Evolutionary conservation across 2,113 vertebrate genomes (phyloP), one percentile per base, ranked within the genome.

Genomic region (Aplodontia rufa): DNA sequence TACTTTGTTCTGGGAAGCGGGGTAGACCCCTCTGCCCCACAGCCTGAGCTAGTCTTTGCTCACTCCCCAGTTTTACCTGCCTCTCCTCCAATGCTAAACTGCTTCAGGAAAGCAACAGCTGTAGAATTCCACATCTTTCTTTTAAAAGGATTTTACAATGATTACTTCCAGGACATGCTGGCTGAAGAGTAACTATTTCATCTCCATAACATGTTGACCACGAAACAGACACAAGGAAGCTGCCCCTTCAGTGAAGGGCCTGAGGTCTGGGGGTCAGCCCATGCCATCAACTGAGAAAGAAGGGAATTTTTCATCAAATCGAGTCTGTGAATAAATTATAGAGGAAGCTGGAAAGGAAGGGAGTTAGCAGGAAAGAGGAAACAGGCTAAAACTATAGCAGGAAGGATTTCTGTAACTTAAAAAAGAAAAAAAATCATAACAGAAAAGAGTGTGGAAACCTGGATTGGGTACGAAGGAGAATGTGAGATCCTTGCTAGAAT

Each of bases 351-450:
- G 26, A 58, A 66, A 69, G 91, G 79, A 68, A 91, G 62, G 76
- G 51, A 49, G 79, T 45, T 8, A 32, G 71, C 89, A 90, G 96
- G 90, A 91, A 95, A 88, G 49, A 95, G 96, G 96, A 97, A 91
- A 42, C 75, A 49, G 92, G 64, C 22, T 80, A 14, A 17, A 66
- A 95, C 75, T 80, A 64, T 42, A 71, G 84, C 93, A 94, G 96
- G 96, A 97, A 97, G 96, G 53, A 49, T 72, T 87, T 78, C 68
- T 78, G 53, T 69, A 40, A 71, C 83, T 91, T 89, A 88, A 93
- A 90, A 91, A 84, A 28, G 45, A 10, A 47, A 40, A 82, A 82
- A 71, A 55, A 62, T 85, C 49, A 62, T 47, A 86, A 87, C 28
- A 64, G 68, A 87, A 76, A 74, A 14, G 72, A 53, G 69, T 83